Evolutionary conservation across 2,888 invertebrate species (phyloP).

Genomic region (Sialis fuliginosa): DNA sequence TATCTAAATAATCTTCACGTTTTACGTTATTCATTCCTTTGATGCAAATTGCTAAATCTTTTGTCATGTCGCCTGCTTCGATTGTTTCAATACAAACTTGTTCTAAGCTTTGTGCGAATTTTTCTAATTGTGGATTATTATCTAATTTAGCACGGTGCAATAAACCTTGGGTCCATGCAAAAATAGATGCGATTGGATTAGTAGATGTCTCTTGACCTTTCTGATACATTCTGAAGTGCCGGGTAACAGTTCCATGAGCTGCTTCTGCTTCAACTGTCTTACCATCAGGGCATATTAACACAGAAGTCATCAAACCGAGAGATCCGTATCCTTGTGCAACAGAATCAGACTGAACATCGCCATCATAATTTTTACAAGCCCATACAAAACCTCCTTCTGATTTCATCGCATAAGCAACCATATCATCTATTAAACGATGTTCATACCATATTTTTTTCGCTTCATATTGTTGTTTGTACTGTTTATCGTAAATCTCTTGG

Average conservation of each 20-base stretch:
- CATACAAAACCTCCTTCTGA: constrained; percentile 98
- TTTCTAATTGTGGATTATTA: constrained; percentile 52
- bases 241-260: constrained; percentile 92
- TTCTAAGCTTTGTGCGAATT: constrained; percentile 77
- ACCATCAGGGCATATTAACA: constrained; percentile 91
- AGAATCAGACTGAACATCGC: constrained; percentile 96
- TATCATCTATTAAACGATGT: constrained; percentile 95
- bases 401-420: constrained; percentile 98
- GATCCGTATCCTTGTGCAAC: constrained; percentile 96
- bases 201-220: constrained; percentile 97
- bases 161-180: constrained; percentile 93
- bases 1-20: constrained; percentile 80
- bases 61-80: constrained; percentile 90
- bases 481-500: constrained; percentile 79
- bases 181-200: constrained; percentile 97
- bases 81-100: constrained; percentile 87
- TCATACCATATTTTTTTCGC: constrained; percentile 90
- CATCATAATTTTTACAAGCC: constrained; percentile 99
- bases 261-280: constrained; percentile 97
- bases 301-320: constrained; percentile 95
- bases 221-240: constrained; percentile 76
- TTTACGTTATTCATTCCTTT: constrained; percentile 74
- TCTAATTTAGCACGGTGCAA: constrained; percentile 90
- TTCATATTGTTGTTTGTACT: constrained; percentile 75
- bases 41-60: constrained; percentile 95